Percentiles rank a stretch among this genome's conserved stretches.
phyloP scores from a whole-genome alignment of 2,888 invertebrate species.

The Pyralis farinalis region DNA sequence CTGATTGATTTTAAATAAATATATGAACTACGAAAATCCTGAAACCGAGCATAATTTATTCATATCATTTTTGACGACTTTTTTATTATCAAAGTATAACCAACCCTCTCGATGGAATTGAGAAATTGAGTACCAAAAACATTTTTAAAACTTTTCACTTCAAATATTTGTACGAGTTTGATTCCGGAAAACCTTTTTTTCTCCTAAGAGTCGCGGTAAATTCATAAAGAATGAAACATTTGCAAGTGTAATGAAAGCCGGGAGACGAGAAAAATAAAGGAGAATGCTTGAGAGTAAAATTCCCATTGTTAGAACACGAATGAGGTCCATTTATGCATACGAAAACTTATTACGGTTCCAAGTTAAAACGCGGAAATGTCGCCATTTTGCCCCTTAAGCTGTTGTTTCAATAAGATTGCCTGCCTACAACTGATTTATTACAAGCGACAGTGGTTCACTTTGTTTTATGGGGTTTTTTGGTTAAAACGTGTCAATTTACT shows the following conservation, averaged over 20 bases:
- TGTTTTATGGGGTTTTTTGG: too few species aligned
- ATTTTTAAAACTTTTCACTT: conserved; percentile 39
- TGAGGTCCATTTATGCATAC: conserved; percentile 71
- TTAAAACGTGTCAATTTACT: too few species aligned
- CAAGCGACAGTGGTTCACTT: too few species aligned
- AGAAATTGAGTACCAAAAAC: conserved; percentile 6
- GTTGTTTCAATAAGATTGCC: conserved; percentile 4
- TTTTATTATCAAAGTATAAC: conserved; percentile 8
- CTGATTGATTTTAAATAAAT: too few species aligned
- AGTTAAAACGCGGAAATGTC: conserved; percentile 32
- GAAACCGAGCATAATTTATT: too few species aligned
- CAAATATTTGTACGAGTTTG: conserved; percentile 62
- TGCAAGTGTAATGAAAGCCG: conserved; percentile 71
- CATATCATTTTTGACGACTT: too few species aligned
- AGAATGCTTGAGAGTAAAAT: conserved; percentile 50
- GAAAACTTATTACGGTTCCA: conserved; percentile 63
- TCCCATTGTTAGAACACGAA: conserved; percentile 65
- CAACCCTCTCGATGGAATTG: conserved; percentile 8
- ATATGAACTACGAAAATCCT: too few species aligned
- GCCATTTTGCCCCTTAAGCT: conserved; percentile 24
- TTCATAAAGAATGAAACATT: conserved; percentile 70
- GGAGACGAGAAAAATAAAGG: conserved; percentile 61
- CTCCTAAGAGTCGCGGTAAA: conserved; percentile 49
- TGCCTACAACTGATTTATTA: conserved; percentile 16
- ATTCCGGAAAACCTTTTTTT: conserved; percentile 50